Base-by-base conservation (phyloP, 2,797 vertebrate species). In the Odontamblyopus lacepedii region DNA sequence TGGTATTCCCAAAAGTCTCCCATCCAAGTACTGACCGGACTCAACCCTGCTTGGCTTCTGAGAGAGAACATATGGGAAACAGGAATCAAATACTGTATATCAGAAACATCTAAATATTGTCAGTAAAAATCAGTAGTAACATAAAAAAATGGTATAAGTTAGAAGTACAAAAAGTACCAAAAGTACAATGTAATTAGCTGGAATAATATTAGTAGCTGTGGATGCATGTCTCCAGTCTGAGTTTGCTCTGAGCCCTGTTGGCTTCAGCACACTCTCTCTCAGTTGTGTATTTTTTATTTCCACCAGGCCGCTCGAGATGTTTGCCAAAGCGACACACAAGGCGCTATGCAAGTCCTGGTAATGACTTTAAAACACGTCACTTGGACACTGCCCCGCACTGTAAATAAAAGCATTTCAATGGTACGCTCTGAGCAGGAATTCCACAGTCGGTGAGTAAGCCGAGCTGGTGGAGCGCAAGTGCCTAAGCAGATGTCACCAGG, bases 341-440 rank as follows among this genome's bases (percentile, higher is more conserved):
- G 61, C 16, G 70, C 81, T 77, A 78, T 81, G 80, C 78, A 78
- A 84, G 87, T 83, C 80, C 50, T 72, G 71, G 78, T 89, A 91
- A 92, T 91, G 85, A 84, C 85, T 92, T 92, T 89, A 85, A 92
- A 93, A 91, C 76, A 68, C 83, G 88, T 78, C 85, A 74, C 57
- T 89, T 92, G 91, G 90, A 93, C 80, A 73, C 53, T 11, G 56
- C 89, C 86, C 84, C 53, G 63, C 90, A 90, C 80, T 92, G 91
- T 92, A 91, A 93, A 92, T 92, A 92, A 92, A 92, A 90, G 86
- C 87, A 87, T 91, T 92, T 88, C 76, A 88, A 90, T 91, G 84
- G 90, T 70, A 83, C 83, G 15, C 86, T 90, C 78, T 61, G 72
- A 78, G 80, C 65, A 89, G 81, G 88, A 88, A 92, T 93, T 92